Percentiles rank a stretch among this genome's conserved stretches.
Conservation (phyloP, 2,113 vertebrate species). For the Perca fluviatilis region DNA sequence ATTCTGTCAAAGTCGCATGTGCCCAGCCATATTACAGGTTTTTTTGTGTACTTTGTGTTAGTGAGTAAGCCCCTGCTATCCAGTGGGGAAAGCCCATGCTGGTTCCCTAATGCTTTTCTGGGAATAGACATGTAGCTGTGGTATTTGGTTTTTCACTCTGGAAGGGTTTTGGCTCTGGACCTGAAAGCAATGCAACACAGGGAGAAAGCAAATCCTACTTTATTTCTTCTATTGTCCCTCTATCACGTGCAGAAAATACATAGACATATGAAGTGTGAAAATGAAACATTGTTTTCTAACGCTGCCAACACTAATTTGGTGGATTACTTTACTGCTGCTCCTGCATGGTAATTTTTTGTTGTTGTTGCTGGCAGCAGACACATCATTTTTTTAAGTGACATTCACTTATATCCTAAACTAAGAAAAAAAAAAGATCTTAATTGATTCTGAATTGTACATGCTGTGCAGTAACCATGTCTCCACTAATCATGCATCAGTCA, state of each 20-base stretch:
- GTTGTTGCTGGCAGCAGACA: conserved; percentile 10
- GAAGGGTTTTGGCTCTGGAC: conserved; percentile 14
- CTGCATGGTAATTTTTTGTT: neutral
- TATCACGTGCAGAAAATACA: neutral
- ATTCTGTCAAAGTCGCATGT: neutral
- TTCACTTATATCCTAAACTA: conserved; percentile 4
- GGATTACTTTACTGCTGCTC: neutral
- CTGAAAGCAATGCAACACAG: conserved; percentile 20
- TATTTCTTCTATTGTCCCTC: neutral
- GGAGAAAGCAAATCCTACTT: neutral
- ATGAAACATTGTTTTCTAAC: neutral
- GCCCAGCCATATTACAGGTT: neutral
- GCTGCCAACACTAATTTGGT: neutral
- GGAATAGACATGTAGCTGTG: conserved; percentile 52
- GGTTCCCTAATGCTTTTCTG: conserved; percentile 69
- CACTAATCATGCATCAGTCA: conserved; percentile 13
- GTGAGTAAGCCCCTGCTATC: conserved; percentile 28
- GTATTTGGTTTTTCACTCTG: conserved; percentile 55
- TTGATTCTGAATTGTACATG: conserved; percentile 10
- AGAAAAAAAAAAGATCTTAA: neutral
- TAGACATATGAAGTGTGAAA: neutral
- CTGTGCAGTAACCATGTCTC: conserved; percentile 4
- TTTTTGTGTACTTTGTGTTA: conserved; percentile 23
- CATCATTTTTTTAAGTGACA: neutral
- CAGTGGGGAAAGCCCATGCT: conserved; percentile 53